phyloP scores from a whole-genome alignment of 2,888 invertebrate species.

The Panzeria rudis region DNA sequence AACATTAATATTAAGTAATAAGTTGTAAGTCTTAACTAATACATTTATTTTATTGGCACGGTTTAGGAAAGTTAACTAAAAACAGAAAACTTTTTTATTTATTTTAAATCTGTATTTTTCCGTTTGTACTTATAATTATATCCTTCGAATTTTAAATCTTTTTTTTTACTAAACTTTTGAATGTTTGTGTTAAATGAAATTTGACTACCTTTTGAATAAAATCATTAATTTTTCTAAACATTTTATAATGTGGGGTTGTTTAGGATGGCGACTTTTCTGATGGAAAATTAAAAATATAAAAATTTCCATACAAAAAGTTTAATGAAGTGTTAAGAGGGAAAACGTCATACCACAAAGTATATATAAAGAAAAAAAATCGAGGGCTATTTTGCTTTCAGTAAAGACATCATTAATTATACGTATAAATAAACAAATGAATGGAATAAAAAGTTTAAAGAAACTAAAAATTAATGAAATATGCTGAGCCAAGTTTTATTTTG shows the following conservation, averaged over 20 bases:
- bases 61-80: too few relatives aligned
- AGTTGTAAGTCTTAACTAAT: not conserved
- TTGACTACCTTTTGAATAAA: slow-evolving; percentile 52
- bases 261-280: slow-evolving; percentile 8
- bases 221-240: not conserved
- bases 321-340: slow-evolving; percentile 38
- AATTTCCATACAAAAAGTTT: not conserved
- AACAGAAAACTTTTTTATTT: too few relatives aligned
- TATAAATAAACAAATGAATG: not conserved
- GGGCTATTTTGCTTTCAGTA: not conserved
- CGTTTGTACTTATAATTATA: slow-evolving; percentile 23
- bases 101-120: not conserved
- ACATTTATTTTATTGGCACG: too few relatives aligned
- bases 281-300: slow-evolving; percentile 35
- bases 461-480: not conserved
- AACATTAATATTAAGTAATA: too few relatives aligned
- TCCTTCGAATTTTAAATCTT: not conserved
- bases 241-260: not conserved
- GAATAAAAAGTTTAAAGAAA: not conserved
- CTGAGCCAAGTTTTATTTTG: not conserved
- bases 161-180: slow-evolving; percentile 31
- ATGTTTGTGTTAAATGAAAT: slow-evolving; percentile 52
- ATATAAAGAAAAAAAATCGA: too few relatives aligned
- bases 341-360: not conserved
- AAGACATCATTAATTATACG: slow-evolving; percentile 7